Evolutionary conservation across 2,113 vertebrate genomes (phyloP), one percentile per base, ranked within the genome.

Genomic region (Toxotes jaculatrix): DNA sequence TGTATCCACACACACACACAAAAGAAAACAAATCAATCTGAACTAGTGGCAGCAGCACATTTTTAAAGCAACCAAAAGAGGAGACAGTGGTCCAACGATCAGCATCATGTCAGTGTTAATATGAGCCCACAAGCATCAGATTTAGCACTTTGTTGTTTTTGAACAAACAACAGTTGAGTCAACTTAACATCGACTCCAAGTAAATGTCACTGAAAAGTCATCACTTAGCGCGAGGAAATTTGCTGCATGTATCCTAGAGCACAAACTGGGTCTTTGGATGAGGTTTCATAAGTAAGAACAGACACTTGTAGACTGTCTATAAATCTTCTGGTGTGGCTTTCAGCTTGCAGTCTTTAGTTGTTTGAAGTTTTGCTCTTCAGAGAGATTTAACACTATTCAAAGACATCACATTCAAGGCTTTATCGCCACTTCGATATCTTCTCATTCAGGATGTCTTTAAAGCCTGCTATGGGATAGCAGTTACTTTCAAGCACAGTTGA

Each of bases 181-280:
- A 73, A 72, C 4, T 61, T 60, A 45, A 56, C 65, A 65, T 61
- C 40, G 63, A 64, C 56, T 78, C 43, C 14, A 31, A 49, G 53
- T 36, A 84, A 90, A 90, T 89, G 64, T 74, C 88, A 85, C 56
- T 9, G 27, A 72, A 77, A 69, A 63, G 78, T 68, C 80, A 84
- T 77, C 42, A 19, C 64, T 51, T 7, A 6, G 62, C 40, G 56
- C 59, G 67, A 34, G 34, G 47, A 27, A 42, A 72, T 42, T 19
- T 27, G 27, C 27, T 27, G 27, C 27, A 27, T 27, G 27, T 27
- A 27, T 27, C 27, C 27, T 27, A 27, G 27, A 27, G 27, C n/a
- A n/a, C n/a, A n/a, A n/a, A 31, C 16, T 7, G 57, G 8, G 21
- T 23, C 45, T 51, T 36, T 62, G 38, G 45, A 57, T 57, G 34